phyloP scores from a whole-genome alignment of 2,113 vertebrate genomes.

The Etheostoma spectabile region DNA sequence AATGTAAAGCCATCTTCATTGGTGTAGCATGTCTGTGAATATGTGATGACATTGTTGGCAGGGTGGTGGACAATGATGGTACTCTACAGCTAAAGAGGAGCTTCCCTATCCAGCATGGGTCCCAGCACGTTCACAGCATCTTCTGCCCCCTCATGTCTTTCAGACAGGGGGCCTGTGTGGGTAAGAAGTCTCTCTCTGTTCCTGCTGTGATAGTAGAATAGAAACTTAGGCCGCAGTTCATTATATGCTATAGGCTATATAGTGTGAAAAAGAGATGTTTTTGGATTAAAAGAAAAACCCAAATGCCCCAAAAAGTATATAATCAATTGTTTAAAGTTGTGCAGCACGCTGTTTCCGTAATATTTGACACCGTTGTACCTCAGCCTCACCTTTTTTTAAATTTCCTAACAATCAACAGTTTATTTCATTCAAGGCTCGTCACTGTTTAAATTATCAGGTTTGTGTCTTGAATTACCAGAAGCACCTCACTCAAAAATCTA shows the following conservation, averaged over 20 bases:
- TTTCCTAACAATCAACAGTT: not conserved
- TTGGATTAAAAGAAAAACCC: not conserved
- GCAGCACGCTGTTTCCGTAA: not conserved
- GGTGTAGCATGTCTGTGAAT: not conserved
- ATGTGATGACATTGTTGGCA: slow-evolving; percentile 56
- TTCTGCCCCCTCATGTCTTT: slow-evolving; percentile 98
- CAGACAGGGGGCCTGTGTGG: slow-evolving; percentile 94
- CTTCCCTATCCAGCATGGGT: slow-evolving; percentile 91
- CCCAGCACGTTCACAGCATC: slow-evolving; percentile 91
- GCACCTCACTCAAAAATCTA: slow-evolving; percentile 7
- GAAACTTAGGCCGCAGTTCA: slow-evolving; percentile 42
- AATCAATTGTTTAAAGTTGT: not conserved
- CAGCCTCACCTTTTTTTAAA: slow-evolving; percentile 5
- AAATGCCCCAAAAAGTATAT: not conserved
- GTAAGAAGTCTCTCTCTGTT: slow-evolving; percentile 79
- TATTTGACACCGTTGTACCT: not conserved
- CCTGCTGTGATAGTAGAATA: slow-evolving; percentile 39
- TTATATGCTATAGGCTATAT: slow-evolving; percentile 24
- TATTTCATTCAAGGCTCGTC: not conserved
- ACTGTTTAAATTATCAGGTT: slow-evolving; percentile 27
- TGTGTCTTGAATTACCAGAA: not conserved
- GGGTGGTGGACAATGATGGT: slow-evolving; percentile 94
- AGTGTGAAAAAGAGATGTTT: slow-evolving; percentile 5
- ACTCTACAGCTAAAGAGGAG: slow-evolving; percentile 92
- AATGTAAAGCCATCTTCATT: slow-evolving; percentile 1